A percentile compares a stretch with the other conserved stretches of the same genome.
Evolutionary conservation across 2,888 invertebrate genomes (phyloP).

Genomic region (Cistogaster globosa): DNA sequence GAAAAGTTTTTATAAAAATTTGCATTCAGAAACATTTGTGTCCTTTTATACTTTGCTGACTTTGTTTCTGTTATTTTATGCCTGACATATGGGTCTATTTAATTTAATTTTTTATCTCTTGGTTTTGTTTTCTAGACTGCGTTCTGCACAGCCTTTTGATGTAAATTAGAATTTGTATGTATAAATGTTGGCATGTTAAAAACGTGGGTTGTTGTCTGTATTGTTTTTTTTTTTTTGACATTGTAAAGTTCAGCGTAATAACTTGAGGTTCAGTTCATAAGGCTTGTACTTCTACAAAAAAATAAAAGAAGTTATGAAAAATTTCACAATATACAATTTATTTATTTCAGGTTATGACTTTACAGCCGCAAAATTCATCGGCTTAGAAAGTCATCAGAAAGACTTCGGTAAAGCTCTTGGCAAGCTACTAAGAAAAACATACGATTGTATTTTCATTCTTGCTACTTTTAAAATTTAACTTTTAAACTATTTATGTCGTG

Average conservation of each 20-base stretch:
- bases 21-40: conserved; percentile 15
- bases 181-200: conserved; percentile 16
- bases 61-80: conserved; percentile 10
- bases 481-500: no score
- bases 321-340: no score
- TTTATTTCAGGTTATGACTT: no score
- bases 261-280: background rate
- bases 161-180: conserved; percentile 18
- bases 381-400: no score
- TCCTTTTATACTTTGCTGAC: conserved; percentile 3
- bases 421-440: no score
- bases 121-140: conserved; percentile 24
- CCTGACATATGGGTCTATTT: conserved; percentile 43
- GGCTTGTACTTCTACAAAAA: no score
- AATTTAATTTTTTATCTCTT: background rate
- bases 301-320: no score
- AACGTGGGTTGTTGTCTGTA: conserved; percentile 61
- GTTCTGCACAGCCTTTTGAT: conserved; percentile 20
- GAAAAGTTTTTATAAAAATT: conserved; percentile 37
- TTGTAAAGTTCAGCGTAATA: conserved; percentile 54
- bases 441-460: no score
- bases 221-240: conserved; percentile 46
- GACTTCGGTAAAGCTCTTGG: no score
- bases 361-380: no score
- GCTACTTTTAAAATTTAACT: no score